These are phyloP conservation scores for Ptychodera flava DNA, from an alignment of 35 echinoderm and acorn worm species.

Conservation along the genomic window DNA sequence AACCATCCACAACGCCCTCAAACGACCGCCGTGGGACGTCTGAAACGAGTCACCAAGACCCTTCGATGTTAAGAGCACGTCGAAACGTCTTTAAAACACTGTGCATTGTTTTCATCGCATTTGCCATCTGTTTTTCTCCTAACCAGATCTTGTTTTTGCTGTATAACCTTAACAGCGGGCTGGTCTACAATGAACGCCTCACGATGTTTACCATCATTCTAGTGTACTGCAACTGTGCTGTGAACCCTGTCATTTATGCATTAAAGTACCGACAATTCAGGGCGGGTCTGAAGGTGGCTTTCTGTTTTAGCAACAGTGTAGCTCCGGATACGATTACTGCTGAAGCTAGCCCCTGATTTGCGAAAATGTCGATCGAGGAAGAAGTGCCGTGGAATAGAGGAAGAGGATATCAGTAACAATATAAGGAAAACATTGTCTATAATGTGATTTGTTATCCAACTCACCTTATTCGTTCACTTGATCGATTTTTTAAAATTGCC, in stretches of 20 bases:
- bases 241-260: neutral
- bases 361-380: too few species aligned
- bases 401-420: too few species aligned
- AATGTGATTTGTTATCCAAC: too few species aligned
- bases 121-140: conserved; percentile 78
- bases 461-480: too few species aligned
- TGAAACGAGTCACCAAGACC: neutral
- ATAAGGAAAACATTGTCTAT: too few species aligned
- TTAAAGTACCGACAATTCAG: neutral
- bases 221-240: conserved; percentile 13
- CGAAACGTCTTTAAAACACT: conserved; percentile 75
- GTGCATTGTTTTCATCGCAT: conserved; percentile 49
- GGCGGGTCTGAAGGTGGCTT: conserved; percentile 13
- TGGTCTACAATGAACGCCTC: conserved; percentile 50
- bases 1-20: neutral
- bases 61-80: conserved; percentile 22
- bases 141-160: conserved; percentile 66
- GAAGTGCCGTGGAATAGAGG: too few species aligned
- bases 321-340: neutral
- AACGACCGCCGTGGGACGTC: neutral
- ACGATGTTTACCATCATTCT: conserved; percentile 64
- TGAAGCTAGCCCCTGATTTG: too few species aligned
- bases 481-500: too few species aligned
- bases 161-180: conserved; percentile 61
- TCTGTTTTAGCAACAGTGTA: neutral